These are phyloP conservation scores for Sturmia bella DNA, from an alignment of 2,888 invertebrate genomes.

Conservation along the genomic window DNA sequence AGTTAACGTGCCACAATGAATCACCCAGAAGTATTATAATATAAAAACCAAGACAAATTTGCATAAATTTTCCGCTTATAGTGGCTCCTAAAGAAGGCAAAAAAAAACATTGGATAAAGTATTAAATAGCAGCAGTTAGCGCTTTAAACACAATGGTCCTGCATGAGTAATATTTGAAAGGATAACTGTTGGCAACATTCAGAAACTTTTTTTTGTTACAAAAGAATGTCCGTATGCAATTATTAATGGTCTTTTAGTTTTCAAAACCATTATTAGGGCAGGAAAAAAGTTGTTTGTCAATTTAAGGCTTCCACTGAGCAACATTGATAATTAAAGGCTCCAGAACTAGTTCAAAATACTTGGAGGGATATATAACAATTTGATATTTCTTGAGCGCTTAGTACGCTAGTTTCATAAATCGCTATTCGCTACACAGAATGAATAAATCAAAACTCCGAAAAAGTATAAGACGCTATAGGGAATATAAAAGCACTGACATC, in stretches of 20 bases:
- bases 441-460: too few relatives aligned
- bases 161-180: conserved; percentile 55
- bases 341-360: too few relatives aligned
- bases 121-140: conserved; percentile 41
- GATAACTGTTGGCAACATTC: conserved; percentile 50
- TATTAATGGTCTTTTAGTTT: neutral
- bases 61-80: conserved; percentile 63
- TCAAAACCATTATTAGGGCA: neutral
- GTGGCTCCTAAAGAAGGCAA: conserved; percentile 7
- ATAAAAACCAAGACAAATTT: conserved; percentile 65
- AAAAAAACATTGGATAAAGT: neutral
- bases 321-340: too few relatives aligned
- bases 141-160: conserved; percentile 49
- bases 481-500: too few relatives aligned
- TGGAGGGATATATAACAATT: too few relatives aligned
- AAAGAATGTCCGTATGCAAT: neutral
- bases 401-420: too few relatives aligned
- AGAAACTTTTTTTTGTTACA: neutral
- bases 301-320: too few relatives aligned
- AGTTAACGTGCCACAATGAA: conserved; percentile 50
- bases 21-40: conserved; percentile 14
- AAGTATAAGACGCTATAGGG: too few relatives aligned
- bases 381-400: too few relatives aligned
- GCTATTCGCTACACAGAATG: too few relatives aligned
- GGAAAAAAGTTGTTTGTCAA: too few relatives aligned